Evolutionary conservation across 2,888 invertebrate genomes (phyloP), one percentile per base, ranked within the genome.

Genomic region (Tiliacea citrago): DNA sequence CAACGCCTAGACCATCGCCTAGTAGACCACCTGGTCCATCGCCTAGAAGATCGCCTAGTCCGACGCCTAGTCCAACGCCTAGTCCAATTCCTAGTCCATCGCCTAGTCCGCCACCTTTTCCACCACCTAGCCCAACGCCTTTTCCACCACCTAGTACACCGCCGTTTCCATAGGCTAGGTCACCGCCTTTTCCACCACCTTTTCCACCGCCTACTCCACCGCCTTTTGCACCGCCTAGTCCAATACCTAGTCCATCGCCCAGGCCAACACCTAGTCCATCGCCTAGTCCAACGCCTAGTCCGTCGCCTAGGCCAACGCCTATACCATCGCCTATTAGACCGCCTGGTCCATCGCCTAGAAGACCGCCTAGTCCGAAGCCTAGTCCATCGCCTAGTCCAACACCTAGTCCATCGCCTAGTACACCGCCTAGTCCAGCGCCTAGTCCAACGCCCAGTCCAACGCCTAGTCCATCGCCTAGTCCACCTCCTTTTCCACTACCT

Each of bases 11-110:
- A 0, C 60, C 77, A 1, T 53, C 72, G 0, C 65, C 51, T 29
- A 68, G 5, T 0, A 66, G n/a, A 0, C 77, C 79, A 0, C 83
- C 86, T 21, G 85, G 12, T 68, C 87, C 66, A 75, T 83, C 29
- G 72, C 29, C 39, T 39, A 39, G 5, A 4, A 2, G 3, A 39
- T 0, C 39, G 39, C 39, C 39, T 39, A 39, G 6, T 39, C 39
- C 39, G 5, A 4, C 39, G 5, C 35, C 35, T 5, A 5, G 3
- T 2, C 35, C 35, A 5, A 2, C 35, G 35, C 35, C 35, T 35
- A 35, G 35, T 35, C 35, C 35, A 35, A 2, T 5, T 3, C 35
- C 35, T 5, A 5, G 3, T 2, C 35, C 35, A 5, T 5, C 35
- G 35, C 35, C 5, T 35, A 35, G 35, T 35, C 35, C 35, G 5